phyloP scores from a whole-genome alignment of 1,140 invertebrate genomes.

The Cyclargus thomasi region DNA sequence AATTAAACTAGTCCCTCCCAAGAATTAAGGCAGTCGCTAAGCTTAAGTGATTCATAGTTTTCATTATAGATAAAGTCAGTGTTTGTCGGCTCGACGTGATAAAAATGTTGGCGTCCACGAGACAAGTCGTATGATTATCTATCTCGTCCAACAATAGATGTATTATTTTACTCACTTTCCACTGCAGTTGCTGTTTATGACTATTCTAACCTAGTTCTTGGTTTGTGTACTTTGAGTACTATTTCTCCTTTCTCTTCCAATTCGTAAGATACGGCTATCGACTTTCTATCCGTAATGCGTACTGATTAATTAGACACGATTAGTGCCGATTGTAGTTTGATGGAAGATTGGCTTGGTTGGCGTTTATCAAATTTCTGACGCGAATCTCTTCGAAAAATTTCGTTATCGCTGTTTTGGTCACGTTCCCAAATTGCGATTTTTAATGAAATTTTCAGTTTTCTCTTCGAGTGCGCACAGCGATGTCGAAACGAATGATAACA shows the following conservation, averaged over 20 bases:
- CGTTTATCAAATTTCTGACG: slow-evolving; percentile 13
- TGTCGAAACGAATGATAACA: neutral
- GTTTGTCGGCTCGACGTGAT: neutral
- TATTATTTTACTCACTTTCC: slow-evolving; percentile 45
- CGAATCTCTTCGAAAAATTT: neutral
- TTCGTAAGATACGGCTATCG: slow-evolving; percentile 52
- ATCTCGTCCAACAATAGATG: slow-evolving; percentile 27
- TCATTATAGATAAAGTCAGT: neutral
- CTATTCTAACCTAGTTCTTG: slow-evolving; percentile 50
- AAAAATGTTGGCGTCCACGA: neutral
- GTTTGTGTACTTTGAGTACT: slow-evolving; percentile 50
- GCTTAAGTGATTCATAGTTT: neutral
- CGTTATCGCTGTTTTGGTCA: neutral
- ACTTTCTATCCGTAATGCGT: slow-evolving; percentile 68
- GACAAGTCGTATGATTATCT: slow-evolving; percentile 18
- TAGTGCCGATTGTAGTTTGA: slow-evolving; percentile 40
- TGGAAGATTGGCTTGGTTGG: slow-evolving; percentile 21
- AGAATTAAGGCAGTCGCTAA: neutral
- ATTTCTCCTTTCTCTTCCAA: slow-evolving; percentile 64
- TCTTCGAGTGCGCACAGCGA: neutral
- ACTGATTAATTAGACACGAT: slow-evolving; percentile 72
- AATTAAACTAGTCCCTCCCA: too few relatives aligned
- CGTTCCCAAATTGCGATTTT: neutral
- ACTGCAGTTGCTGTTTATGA: slow-evolving; percentile 46
- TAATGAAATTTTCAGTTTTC: neutral